Percentiles rank a stretch among this genome's conserved stretches.
Conservation (phyloP, 2,888 invertebrate species). For the Norana najaformis region DNA sequence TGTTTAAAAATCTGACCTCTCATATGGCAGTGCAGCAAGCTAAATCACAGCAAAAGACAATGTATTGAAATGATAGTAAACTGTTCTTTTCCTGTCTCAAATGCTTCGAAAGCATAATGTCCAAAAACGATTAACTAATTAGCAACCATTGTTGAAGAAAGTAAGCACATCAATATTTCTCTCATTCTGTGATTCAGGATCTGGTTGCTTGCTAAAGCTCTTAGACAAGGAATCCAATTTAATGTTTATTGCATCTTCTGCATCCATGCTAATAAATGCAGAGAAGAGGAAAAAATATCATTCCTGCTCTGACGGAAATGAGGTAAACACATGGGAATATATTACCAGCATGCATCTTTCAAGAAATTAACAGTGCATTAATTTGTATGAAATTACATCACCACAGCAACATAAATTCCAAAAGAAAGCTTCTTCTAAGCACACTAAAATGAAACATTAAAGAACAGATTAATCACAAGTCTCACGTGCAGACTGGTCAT, state of each 20-base stretch:
- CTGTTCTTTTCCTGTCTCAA: background rate
- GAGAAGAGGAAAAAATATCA: background rate
- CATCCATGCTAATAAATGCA: background rate
- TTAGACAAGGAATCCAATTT: background rate
- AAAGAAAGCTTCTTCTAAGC: background rate
- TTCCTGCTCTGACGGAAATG: background rate
- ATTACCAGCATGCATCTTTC: background rate
- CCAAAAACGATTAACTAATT: conserved; percentile 13
- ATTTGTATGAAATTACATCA: background rate
- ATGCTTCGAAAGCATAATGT: background rate
- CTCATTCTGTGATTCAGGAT: background rate
- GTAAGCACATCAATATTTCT: background rate
- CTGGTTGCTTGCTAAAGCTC: background rate
- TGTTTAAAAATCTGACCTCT: background rate
- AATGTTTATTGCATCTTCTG: background rate
- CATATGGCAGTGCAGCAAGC: background rate
- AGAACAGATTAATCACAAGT: background rate
- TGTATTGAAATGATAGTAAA: background rate
- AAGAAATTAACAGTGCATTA: background rate
- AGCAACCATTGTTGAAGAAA: background rate
- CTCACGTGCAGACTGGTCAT: too few species aligned
- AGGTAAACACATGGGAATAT: background rate
- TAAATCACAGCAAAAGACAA: background rate
- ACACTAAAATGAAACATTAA: background rate
- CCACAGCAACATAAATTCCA: background rate